Evolutionary conservation across 2,113 vertebrate genomes (phyloP), one percentile per base, ranked within the genome.

Genomic region (Sinocyclocheilus maitianheensis): DNA sequence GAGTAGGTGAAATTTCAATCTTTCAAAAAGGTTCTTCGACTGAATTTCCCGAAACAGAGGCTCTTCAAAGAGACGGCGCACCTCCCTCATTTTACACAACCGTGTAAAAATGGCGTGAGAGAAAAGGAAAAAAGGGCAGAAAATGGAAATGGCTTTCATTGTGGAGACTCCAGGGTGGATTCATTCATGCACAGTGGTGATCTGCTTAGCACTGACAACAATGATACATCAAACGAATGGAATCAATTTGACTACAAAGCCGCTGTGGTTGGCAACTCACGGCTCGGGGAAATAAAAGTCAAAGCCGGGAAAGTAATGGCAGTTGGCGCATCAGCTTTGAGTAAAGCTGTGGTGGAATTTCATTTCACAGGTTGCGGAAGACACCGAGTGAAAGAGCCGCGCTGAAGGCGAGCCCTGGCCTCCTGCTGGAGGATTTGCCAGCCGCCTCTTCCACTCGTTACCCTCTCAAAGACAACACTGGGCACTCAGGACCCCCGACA

Each of bases 151-250:
- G 20, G 53, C 87, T 81, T 65, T 58, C 62, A 60, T 26, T 89
- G 86, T 89, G 85, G 86, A 88, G 88, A 88, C 89, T 88, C 72
- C 58, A 71, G 89, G 90, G 87, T 84, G 90, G 63, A 89, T 89
- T 84, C 63, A 91, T 91, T 94, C 90, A 92, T 88, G 90, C 88
- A 74, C 87, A 79, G 90, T 80, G 81, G 86, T 91, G 91, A 92
- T 94, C 93, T 92, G 87, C 90, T 92, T 91, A 91, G 90, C 84
- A 83, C 86, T 90, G 90, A 93, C 92, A 94, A 92, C 92, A 93
- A 93, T 90, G 89, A 91, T 91, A 90, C 88, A 94, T 94, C 91
- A 94, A 92, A 95, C 77, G 89, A 89, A 84, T 74, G 40, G 87
- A 92, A 93, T 92, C 91, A 89, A 71, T 92, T 92, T 90, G 69